Evolutionary conservation across 2,797 vertebrate genomes (phyloP).

Genomic region (Geotrypetes seraphini): DNA sequence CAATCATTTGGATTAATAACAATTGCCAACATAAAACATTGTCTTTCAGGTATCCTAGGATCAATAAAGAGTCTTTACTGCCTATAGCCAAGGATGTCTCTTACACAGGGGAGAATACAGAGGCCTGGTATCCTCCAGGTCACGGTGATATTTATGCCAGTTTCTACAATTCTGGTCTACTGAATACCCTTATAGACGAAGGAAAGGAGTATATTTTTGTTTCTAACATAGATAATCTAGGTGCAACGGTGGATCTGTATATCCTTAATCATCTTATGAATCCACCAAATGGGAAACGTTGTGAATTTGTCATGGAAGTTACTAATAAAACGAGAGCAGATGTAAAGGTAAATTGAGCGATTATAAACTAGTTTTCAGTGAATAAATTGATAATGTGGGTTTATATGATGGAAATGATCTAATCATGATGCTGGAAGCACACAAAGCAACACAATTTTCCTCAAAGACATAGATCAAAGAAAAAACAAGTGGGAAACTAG

Average conservation of each 20-base stretch:
- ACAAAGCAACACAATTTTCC: too few relatives aligned
- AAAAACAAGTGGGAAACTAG: too few relatives aligned
- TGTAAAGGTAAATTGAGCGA: conserved; percentile 89
- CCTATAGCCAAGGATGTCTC: conserved; percentile 74
- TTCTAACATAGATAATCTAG: conserved; percentile 96
- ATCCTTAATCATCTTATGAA: conserved; percentile 90
- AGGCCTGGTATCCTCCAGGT: conserved; percentile 92
- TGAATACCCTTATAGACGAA: conserved; percentile 74
- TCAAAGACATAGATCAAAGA: too few relatives aligned
- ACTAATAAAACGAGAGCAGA: conserved; percentile 94
- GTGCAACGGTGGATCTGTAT: conserved; percentile 90
- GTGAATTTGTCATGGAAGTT: conserved; percentile 97
- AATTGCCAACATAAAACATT: too few relatives aligned
- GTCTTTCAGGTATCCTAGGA: conserved; percentile 76
- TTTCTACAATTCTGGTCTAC: conserved; percentile 84
- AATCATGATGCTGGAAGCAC: too few relatives aligned
- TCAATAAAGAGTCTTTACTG: conserved; percentile 91
- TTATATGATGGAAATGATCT: too few relatives aligned
- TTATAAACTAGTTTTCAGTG: not conserved
- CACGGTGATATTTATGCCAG: conserved; percentile 91
- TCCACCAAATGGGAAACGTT: conserved; percentile 78
- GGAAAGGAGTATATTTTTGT: conserved; percentile 95
- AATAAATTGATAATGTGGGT: too few relatives aligned
- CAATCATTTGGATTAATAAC: too few relatives aligned
- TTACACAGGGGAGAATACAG: conserved; percentile 68